These are phyloP conservation scores for Tiphia femorata DNA, from an alignment of 2,888 invertebrate genomes.

Conservation along the genomic window DNA sequence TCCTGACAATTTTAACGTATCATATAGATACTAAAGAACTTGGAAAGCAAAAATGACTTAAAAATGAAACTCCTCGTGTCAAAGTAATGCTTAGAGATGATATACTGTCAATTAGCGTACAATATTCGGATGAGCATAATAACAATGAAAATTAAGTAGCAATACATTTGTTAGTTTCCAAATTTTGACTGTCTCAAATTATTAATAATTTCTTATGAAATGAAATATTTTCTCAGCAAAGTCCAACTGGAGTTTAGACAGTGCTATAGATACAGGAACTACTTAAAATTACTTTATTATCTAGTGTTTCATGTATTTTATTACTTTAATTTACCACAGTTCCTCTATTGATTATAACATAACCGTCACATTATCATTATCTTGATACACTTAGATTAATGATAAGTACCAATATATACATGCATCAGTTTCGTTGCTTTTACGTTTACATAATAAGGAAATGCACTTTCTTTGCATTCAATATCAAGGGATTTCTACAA, in stretches of 20 bases:
- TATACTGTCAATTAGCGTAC: background rate
- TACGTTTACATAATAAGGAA: conserved; percentile 14
- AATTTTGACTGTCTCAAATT: no score
- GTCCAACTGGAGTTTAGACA: conserved; percentile 63
- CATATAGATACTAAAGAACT: no score
- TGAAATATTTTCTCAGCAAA: conserved; percentile 42
- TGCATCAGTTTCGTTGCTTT: conserved; percentile 32
- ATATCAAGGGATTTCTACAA: conserved; percentile 35
- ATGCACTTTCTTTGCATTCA: conserved; percentile 19
- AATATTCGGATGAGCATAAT: conserved; percentile 9
- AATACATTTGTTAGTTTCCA: no score
- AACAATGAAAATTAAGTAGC: conserved; percentile 17
- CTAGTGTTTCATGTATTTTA: conserved; percentile 13
- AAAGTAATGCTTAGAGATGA: no score
- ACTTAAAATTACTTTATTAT: no score
- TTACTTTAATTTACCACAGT: conserved; percentile 3
- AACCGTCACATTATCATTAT: background rate
- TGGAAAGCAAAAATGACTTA: no score
- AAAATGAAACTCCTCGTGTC: no score
- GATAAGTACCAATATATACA: conserved; percentile 25
- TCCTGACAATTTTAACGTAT: no score
- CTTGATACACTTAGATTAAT: background rate
- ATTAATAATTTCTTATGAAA: no score
- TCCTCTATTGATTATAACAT: background rate
- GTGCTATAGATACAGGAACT: no score